Percentiles rank a stretch among this genome's conserved stretches.
phyloP scores from a whole-genome alignment of 1,140 invertebrate species.

The Camponotus floridanus region DNA sequence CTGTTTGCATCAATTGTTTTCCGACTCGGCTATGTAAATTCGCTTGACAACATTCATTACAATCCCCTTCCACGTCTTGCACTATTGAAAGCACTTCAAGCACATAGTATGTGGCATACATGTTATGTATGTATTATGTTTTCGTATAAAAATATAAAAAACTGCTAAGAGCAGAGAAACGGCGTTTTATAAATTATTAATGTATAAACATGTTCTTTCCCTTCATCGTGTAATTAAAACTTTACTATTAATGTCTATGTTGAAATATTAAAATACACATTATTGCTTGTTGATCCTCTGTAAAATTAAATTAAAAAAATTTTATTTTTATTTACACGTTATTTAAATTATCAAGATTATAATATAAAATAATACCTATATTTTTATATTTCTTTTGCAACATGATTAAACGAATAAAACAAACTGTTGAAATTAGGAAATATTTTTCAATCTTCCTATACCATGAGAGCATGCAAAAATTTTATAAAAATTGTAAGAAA shows the following conservation, averaged over 20 bases:
- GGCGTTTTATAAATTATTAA: conserved; percentile 15
- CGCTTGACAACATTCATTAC: conserved; percentile 12
- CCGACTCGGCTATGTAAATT: conserved; percentile 20
- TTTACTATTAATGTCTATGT: not conserved
- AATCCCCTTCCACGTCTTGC: conserved; percentile 4
- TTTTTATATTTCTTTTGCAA: conserved; percentile 8
- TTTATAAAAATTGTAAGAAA: not conserved
- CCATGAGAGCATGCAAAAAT: not conserved
- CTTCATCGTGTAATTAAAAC: not conserved
- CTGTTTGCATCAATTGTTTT: conserved; percentile 24
- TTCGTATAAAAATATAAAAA: conserved; percentile 11
- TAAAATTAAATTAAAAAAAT: not conserved
- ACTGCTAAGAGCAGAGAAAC: not conserved
- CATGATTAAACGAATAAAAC: not conserved
- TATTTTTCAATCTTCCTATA: not conserved
- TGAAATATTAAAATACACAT: not conserved
- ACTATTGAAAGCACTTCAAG: conserved; percentile 40
- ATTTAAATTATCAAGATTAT: not conserved
- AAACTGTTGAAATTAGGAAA: not conserved
- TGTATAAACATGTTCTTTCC: not conserved
- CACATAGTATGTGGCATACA: not conserved
- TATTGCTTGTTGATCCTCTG: not conserved
- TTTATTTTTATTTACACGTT: not conserved
- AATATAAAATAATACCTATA: not conserved
- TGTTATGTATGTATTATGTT: not conserved